A percentile compares a stretch with the other conserved stretches of the same genome.
Conservation (phyloP, 2,797 vertebrate species). For the Dipus sagitta region DNA sequence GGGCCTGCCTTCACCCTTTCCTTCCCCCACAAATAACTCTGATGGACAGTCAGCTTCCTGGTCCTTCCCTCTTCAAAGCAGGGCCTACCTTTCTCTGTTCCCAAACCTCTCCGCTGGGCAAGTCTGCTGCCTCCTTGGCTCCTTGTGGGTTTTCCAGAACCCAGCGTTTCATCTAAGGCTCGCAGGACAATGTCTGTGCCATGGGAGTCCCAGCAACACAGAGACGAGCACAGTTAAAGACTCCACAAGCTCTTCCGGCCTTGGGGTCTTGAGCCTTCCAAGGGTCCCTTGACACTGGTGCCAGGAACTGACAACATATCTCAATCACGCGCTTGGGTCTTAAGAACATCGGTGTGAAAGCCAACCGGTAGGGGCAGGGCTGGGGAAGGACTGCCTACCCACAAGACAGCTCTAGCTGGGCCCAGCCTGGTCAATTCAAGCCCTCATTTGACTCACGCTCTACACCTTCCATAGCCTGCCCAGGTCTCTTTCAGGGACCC, state of each 20-base stretch:
- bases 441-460: background rate
- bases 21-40: background rate
- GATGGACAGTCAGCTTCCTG: background rate
- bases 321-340: constrained; percentile 28
- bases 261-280: background rate
- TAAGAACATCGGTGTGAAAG: constrained; percentile 42
- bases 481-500: background rate
- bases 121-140: background rate
- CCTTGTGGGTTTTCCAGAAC: background rate
- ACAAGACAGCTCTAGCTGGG: background rate
- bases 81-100: background rate
- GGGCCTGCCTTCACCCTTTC: background rate
- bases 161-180: background rate
- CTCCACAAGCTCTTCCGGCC: background rate
- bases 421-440: background rate
- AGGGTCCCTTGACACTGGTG: background rate
- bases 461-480: background rate
- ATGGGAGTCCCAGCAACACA: background rate
- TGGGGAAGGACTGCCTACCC: background rate
- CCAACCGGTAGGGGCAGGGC: background rate
- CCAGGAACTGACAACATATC: background rate
- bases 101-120: background rate
- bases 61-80: background rate
- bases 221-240: background rate
- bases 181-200: background rate